Conservation (phyloP, 2,797 vertebrate species). For the Clamator glandarius region DNA sequence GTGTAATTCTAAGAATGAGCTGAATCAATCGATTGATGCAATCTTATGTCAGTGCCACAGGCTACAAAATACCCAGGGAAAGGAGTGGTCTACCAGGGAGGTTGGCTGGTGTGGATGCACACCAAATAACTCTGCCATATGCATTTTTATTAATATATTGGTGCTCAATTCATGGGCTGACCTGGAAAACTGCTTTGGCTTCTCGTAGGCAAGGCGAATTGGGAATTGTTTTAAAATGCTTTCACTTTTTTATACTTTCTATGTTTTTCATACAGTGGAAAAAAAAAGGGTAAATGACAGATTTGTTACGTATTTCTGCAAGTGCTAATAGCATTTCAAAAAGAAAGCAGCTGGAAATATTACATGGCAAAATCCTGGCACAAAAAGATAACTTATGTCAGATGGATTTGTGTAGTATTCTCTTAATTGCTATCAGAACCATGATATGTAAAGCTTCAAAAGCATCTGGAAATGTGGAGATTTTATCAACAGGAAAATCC, state of each 20-base stretch:
- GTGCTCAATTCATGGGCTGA: constrained; percentile 45
- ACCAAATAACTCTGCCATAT: constrained; percentile 25
- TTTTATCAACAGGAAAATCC: background rate
- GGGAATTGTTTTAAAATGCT: constrained; percentile 63
- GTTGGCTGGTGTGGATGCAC: background rate
- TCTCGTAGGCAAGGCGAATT: constrained; percentile 62
- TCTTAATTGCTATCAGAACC: constrained; percentile 22
- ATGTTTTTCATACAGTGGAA: constrained; percentile 20
- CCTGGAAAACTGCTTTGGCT: constrained; percentile 66
- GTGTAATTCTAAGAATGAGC: background rate
- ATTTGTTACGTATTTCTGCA: constrained; percentile 48
- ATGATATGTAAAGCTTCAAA: background rate
- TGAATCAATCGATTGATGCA: background rate
- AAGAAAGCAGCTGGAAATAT: constrained; percentile 19
- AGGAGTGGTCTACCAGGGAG: background rate
- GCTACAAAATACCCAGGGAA: background rate
- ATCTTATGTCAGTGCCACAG: background rate
- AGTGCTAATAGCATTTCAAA: constrained; percentile 16
- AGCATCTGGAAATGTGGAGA: background rate
- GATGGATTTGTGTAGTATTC: background rate
- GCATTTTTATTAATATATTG: constrained; percentile 31
- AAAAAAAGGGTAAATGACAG: constrained; percentile 29
- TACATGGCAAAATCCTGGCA: constrained; percentile 11
- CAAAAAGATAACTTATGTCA: constrained; percentile 25
- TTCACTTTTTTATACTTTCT: constrained; percentile 53